Conservation (phyloP, 1,140 invertebrate genomes). For the Scaptomyza hsui region DNA sequence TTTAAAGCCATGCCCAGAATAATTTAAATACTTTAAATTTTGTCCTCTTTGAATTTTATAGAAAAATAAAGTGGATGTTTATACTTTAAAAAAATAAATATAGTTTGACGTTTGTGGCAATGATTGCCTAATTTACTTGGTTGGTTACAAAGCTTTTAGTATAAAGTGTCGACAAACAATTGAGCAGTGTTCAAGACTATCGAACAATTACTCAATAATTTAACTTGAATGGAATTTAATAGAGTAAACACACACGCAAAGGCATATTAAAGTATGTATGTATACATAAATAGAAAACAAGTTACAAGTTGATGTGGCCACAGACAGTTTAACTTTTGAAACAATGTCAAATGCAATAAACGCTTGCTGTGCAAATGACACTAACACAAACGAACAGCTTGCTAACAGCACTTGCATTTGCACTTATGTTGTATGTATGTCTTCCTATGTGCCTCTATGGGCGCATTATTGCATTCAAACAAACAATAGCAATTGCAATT, state of each 20-base stretch:
- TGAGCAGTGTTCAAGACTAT: constrained; percentile 19
- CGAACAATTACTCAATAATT: constrained; percentile 26
- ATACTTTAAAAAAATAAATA: background rate
- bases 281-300: constrained; percentile 35
- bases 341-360: constrained; percentile 74
- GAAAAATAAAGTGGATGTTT: background rate
- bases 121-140: background rate
- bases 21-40: constrained; percentile 18
- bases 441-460: constrained; percentile 3
- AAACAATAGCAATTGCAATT: constrained; percentile 46
- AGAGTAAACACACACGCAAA: constrained; percentile 14
- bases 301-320: constrained; percentile 66
- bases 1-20: background rate
- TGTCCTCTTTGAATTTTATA: background rate
- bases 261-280: background rate
- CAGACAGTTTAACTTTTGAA: constrained; percentile 75
- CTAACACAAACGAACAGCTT: constrained; percentile 21
- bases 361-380: constrained; percentile 38
- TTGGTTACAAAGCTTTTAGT: too few species aligned
- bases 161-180: too few species aligned
- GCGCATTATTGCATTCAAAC: constrained; percentile 42
- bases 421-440: constrained; percentile 4
- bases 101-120: background rate
- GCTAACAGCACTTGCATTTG: constrained; percentile 18
- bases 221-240: background rate